These are phyloP conservation scores for Macquaria australasica DNA, from an alignment of 2,113 vertebrate genomes.

Conservation along the genomic window DNA sequence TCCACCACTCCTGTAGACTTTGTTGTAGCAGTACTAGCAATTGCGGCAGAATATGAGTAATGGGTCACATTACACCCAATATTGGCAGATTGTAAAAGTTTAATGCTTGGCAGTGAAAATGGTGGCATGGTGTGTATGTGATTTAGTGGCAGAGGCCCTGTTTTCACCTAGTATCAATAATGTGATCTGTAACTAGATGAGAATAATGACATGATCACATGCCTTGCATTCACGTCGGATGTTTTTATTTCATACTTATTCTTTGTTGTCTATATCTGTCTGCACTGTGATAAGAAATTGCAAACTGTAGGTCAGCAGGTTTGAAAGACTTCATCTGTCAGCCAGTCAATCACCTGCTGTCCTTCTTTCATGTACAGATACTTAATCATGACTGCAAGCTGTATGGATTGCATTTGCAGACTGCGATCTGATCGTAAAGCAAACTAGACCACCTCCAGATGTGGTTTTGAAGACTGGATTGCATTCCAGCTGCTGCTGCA, in stretches of 20 bases:
- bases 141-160: background rate
- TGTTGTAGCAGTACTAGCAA: background rate
- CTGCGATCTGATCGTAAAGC: conserved; percentile 11
- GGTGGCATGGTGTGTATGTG: background rate
- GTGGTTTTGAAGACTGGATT: conserved; percentile 13
- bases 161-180: conserved; percentile 26
- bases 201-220: background rate
- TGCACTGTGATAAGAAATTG: background rate
- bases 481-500: conserved; percentile 23
- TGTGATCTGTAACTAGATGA: conserved; percentile 6
- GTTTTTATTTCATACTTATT: conserved; percentile 7
- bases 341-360: conserved; percentile 13
- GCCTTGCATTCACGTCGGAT: background rate
- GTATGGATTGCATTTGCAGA: conserved; percentile 17
- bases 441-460: conserved; percentile 22
- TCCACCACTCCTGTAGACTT: background rate
- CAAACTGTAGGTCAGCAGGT: conserved; percentile 8
- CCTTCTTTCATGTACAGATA: background rate
- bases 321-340: conserved; percentile 1
- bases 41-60: background rate
- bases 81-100: background rate
- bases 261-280: background rate
- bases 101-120: background rate
- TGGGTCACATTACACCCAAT: background rate
- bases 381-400: conserved; percentile 5